These are phyloP conservation scores for Leptopilina clavipes DNA, from an alignment of 1,140 invertebrate species.

Conservation along the genomic window DNA sequence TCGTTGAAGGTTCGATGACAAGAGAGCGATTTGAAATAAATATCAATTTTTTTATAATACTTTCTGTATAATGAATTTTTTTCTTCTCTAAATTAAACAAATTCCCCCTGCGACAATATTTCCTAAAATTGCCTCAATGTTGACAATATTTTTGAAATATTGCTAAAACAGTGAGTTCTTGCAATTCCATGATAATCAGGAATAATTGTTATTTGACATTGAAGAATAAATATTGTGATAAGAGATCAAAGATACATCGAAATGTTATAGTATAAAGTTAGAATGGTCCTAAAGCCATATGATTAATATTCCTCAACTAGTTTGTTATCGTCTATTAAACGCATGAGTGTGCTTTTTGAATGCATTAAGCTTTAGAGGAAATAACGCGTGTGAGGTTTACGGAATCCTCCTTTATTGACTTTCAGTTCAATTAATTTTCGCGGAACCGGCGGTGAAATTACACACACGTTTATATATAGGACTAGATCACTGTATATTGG, in stretches of 20 bases:
- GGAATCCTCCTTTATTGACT: conserved; percentile 26
- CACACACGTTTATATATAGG: background rate
- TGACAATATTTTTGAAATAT: too few relatives aligned
- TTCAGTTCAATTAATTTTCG: conserved; percentile 24
- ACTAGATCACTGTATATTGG: conserved; percentile 6
- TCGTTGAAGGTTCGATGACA: too few relatives aligned
- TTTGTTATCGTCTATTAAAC: background rate
- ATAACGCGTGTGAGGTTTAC: conserved; percentile 4
- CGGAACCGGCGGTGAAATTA: background rate
- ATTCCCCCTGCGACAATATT: too few relatives aligned
- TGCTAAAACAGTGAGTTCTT: too few relatives aligned
- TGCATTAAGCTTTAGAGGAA: conserved; percentile 1
- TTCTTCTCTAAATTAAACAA: too few relatives aligned
- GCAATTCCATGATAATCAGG: background rate
- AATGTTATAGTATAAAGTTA: background rate
- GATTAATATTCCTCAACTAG: conserved; percentile 3
- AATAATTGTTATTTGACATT: background rate
- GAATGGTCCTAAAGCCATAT: background rate
- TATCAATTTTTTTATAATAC: too few relatives aligned
- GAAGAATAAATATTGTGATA: background rate
- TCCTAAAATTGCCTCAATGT: too few relatives aligned
- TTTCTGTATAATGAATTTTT: too few relatives aligned
- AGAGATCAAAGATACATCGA: background rate
- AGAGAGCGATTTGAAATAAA: too few relatives aligned
- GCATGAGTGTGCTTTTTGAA: conserved; percentile 7